Evolutionary conservation across 2,113 vertebrate genomes (phyloP), one percentile per base, ranked within the genome.

Genomic region (Circaetus cinerascens): DNA sequence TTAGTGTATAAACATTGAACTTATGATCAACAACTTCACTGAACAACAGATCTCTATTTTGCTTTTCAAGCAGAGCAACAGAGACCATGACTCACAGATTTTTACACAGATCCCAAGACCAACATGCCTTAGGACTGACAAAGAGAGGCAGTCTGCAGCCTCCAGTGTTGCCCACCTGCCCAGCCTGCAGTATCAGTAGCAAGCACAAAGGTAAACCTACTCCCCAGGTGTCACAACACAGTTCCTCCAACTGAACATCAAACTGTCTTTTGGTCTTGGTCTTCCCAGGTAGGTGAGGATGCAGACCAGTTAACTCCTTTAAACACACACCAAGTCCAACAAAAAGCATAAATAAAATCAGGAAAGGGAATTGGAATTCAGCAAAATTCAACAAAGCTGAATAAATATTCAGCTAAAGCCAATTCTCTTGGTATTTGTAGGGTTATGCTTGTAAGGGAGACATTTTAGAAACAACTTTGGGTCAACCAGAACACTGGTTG

Each of bases 11-110:
- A 91, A 89, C 27, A 67, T 3, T 46, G 78, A 90, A 76, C 32
- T 73, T 69, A 32, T 0, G 3, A 36, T 81, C 43, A 68, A 38
- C 50, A 71, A 25, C 50, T 79, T 94, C 55, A n/a, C 23, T 76
- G 71, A 96, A 91, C 18, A 96, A 67, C 75, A 51, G 91, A 66
- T 2, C 26, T 57, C 17, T 86, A 55, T 96, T 96, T 95, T 91
- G n/a, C 60, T 92, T 97, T 97, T 95, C 77, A 95, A 95, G 68
- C 29, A 93, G 57, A 90, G 51, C 50, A 95, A 76, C 51, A 84
- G 76, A 89, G 64, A 30, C 86, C 67, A 69, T 5, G 29, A 69
- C 73, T 96, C 74, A 90, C 34, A 80, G 88, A 63, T 66, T 86
- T 43, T 74, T 88, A 22, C 38, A 72, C 27, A 88, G 67, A 94